Conservation (phyloP, 2,888 invertebrate genomes). For the Euclidia mi region DNA sequence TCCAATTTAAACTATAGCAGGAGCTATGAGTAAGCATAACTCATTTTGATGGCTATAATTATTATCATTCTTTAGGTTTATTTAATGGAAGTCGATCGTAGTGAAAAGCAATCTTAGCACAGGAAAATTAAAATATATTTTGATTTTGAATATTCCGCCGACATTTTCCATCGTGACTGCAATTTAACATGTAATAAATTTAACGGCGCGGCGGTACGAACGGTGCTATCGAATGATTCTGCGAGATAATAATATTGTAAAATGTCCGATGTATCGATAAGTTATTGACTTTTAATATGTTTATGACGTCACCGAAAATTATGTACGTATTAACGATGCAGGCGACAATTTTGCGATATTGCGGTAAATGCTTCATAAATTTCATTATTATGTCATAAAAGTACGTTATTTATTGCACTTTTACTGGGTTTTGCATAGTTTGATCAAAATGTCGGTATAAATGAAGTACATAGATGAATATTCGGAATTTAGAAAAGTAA, state of each 20-base stretch:
- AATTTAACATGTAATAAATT: conserved; percentile 53
- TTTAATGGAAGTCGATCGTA: neutral
- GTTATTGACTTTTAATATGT: conserved; percentile 52
- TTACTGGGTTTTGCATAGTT: too few species aligned
- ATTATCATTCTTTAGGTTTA: too few species aligned
- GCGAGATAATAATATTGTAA: conserved; percentile 52
- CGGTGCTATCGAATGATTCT: conserved; percentile 38
- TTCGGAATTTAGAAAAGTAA: too few species aligned
- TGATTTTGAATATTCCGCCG: conserved; percentile 23
- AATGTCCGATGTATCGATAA: conserved; percentile 43
- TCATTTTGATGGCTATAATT: too few species aligned
- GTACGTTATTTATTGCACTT: too few species aligned
- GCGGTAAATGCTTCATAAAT: neutral
- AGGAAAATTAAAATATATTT: conserved; percentile 30
- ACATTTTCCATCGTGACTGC: conserved; percentile 29
- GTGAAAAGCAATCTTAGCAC: conserved; percentile 3
- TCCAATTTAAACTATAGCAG: too few species aligned
- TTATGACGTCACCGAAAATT: conserved; percentile 37
- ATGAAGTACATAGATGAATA: too few species aligned
- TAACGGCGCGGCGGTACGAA: conserved; percentile 11
- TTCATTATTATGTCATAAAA: too few species aligned
- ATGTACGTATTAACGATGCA: conserved; percentile 17
- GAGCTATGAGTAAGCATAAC: too few species aligned
- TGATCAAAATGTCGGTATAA: too few species aligned
- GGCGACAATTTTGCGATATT: conserved; percentile 10